These are phyloP conservation scores for Drosophila nebulosa DNA, from an alignment of 1,140 invertebrate species.

Conservation along the genomic window DNA sequence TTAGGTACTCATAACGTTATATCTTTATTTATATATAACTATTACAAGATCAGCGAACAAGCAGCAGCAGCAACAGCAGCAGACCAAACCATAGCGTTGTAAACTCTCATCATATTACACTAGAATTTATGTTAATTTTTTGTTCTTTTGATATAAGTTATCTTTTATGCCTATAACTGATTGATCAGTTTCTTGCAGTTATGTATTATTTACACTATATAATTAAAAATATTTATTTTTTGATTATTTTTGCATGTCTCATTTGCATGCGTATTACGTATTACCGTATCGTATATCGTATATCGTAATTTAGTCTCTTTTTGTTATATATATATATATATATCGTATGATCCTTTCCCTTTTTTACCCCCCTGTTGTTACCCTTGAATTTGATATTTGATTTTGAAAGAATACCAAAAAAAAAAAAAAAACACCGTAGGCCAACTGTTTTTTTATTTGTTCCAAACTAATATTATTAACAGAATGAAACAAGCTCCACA, in stretches of 20 bases:
- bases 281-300: slow-evolving; percentile 18
- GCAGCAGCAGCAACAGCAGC: slow-evolving; percentile 24
- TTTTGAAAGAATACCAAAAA: slow-evolving; percentile 15
- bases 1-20: too few relatives aligned
- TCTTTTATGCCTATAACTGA: slow-evolving; percentile 14
- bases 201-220: slow-evolving; percentile 23
- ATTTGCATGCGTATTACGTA: slow-evolving; percentile 51
- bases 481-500: slow-evolving; percentile 76
- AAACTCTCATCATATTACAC: slow-evolving; percentile 25
- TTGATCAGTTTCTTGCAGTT: slow-evolving; percentile 28
- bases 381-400: slow-evolving; percentile 60
- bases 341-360: background rate
- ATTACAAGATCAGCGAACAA: slow-evolving; percentile 33
- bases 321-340: too few relatives aligned
- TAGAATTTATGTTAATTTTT: slow-evolving; percentile 27
- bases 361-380: background rate
- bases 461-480: slow-evolving; percentile 81
- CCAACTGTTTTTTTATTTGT: slow-evolving; percentile 66
- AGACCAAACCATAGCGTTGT: slow-evolving; percentile 42
- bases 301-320: background rate
- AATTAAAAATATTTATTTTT: slow-evolving; percentile 45
- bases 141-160: slow-evolving; percentile 20
- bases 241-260: slow-evolving; percentile 60
- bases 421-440: slow-evolving; percentile 23
- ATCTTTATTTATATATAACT: slow-evolving; percentile 21